A percentile compares a stretch with the other conserved stretches of the same genome.
These are phyloP conservation scores for Teleiodes luculella DNA, from an alignment of 2,888 invertebrate species.

Conservation along the genomic window DNA sequence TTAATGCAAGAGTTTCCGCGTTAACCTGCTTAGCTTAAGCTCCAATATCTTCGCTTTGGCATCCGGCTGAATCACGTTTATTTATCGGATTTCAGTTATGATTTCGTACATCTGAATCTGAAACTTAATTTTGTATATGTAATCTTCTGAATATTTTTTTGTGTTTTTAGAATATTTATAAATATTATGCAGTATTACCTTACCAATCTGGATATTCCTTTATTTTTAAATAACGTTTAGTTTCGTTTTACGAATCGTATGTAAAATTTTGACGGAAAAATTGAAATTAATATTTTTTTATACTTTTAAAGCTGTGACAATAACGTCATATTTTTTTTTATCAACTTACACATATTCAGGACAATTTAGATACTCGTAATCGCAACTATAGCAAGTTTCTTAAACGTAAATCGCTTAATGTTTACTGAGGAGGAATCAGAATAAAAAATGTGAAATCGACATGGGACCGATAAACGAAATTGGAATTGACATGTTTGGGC, in stretches of 20 bases:
- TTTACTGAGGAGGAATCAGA: background rate
- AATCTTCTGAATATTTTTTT: background rate
- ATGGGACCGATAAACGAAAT: conserved; percentile 3
- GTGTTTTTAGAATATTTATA: background rate
- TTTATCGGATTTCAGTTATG: conserved; percentile 26
- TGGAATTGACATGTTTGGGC: conserved; percentile 1
- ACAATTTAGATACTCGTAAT: too few species aligned
- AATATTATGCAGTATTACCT: too few species aligned
- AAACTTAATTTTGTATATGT: background rate
- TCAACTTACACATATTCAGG: too few species aligned
- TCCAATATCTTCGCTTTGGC: conserved; percentile 44
- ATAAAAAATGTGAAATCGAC: background rate
- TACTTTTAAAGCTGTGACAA: too few species aligned
- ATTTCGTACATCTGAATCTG: conserved; percentile 7
- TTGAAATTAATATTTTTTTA: too few species aligned
- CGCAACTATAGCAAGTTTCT: too few species aligned
- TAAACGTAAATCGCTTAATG: too few species aligned
- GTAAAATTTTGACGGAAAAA: too few species aligned
- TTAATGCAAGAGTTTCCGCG: conserved; percentile 63
- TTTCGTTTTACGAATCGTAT: too few species aligned
- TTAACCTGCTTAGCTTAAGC: conserved; percentile 47
- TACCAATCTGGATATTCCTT: too few species aligned
- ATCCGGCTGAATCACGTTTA: conserved; percentile 17
- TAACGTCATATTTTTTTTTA: too few species aligned
- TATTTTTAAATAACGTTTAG: too few species aligned